Evolutionary conservation across 2,888 invertebrate species (phyloP).

Genomic region (Halictus quadricinctus): DNA sequence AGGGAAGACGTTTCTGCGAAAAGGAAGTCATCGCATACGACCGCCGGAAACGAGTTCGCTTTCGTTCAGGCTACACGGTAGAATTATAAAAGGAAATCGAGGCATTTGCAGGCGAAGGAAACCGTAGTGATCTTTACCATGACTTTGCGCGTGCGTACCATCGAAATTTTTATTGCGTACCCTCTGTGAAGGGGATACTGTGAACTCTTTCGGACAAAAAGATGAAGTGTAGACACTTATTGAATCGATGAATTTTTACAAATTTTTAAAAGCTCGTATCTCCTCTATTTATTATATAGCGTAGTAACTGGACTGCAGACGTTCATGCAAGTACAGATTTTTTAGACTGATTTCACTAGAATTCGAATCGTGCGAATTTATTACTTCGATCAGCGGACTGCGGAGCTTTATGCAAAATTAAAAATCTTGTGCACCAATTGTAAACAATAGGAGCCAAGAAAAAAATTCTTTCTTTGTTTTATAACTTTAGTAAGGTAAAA

Average conservation of each 20-base stretch:
- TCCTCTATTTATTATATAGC: not conserved
- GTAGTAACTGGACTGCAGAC: not conserved
- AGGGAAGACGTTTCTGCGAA: not conserved
- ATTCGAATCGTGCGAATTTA: not conserved
- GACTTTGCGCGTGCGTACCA: not conserved
- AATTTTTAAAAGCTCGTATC: not conserved
- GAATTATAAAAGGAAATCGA: not conserved
- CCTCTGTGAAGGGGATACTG: not conserved
- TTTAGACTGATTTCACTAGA: not conserved
- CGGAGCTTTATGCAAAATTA: not conserved
- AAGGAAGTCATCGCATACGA: constrained; percentile 7
- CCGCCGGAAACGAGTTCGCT: constrained; percentile 18
- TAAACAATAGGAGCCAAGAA: not conserved
- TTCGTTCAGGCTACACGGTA: constrained; percentile 12
- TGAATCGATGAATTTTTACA: not conserved
- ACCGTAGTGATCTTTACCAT: not conserved
- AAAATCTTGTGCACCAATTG: not conserved
- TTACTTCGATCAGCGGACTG: not conserved
- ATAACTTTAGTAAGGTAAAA: not conserved
- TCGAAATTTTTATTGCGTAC: constrained; percentile 5
- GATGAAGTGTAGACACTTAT: not conserved
- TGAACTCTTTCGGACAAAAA: not conserved
- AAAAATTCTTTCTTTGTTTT: not conserved
- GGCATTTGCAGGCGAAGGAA: not conserved
- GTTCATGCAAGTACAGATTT: not conserved